Percentiles rank a stretch among this genome's conserved stretches.
Conservation (phyloP, 2,797 vertebrate genomes). For the Lepilemur septentrionalis region DNA sequence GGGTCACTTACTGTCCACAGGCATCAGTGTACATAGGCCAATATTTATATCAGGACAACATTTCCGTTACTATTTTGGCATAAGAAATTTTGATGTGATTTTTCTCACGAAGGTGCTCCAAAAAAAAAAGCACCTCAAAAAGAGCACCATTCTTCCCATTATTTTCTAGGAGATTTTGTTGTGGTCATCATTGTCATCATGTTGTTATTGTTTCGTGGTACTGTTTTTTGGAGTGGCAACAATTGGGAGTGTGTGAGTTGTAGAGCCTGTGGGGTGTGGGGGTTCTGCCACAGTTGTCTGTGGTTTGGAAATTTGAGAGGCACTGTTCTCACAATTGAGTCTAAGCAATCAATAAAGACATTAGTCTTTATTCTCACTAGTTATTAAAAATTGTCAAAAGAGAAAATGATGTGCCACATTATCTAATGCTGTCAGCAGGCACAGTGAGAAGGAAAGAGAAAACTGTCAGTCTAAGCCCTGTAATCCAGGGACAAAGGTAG, state of each 20-base stretch:
- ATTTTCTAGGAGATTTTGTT: neutral
- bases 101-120: neutral
- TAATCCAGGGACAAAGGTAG: neutral
- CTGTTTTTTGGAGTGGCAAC: neutral
- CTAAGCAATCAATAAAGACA: neutral
- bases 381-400: neutral
- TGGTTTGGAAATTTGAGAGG: slow-evolving; percentile 1
- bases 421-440: neutral
- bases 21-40: neutral
- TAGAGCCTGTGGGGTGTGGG: neutral
- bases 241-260: neutral
- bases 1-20: neutral
- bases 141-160: neutral
- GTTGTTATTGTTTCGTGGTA: neutral
- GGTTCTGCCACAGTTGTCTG: neutral
- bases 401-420: neutral
- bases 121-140: neutral
- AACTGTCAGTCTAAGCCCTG: neutral
- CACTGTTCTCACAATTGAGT: neutral
- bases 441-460: neutral
- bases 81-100: neutral
- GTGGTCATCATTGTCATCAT: neutral
- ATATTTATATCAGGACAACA: neutral
- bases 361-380: neutral
- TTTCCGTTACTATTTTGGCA: slow-evolving; percentile 10